phyloP scores from a whole-genome alignment of 1,140 invertebrate genomes.

The Proctacanthus coquilletti region DNA sequence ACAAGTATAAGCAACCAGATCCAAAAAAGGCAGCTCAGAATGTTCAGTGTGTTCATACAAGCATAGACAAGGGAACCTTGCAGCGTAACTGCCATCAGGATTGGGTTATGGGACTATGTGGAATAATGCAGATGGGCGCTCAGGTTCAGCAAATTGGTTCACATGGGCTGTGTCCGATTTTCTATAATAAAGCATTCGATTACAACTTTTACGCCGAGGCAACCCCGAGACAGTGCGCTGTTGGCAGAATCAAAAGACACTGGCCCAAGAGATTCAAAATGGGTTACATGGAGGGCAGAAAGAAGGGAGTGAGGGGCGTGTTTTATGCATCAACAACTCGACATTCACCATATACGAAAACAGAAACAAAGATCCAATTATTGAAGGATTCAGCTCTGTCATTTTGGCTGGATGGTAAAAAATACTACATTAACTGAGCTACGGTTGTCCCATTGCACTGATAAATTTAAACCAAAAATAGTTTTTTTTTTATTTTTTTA shows the following conservation, averaged over 20 bases:
- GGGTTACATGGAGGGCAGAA: not conserved
- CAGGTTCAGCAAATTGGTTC: constrained; percentile 19
- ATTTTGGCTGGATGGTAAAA: too few species aligned
- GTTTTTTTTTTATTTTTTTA: too few species aligned
- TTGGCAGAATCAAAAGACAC: not conserved
- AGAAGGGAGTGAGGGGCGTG: not conserved
- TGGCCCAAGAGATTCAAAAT: not conserved
- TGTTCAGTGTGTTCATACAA: constrained; percentile 27
- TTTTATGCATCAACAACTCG: not conserved
- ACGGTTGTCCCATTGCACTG: not conserved
- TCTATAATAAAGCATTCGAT: constrained; percentile 26
- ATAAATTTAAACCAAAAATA: too few species aligned
- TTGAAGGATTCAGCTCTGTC: too few species aligned
- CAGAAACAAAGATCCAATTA: too few species aligned
- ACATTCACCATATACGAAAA: not conserved
- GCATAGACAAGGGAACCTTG: constrained; percentile 22
- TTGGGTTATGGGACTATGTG: constrained; percentile 22
- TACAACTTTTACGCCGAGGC: constrained; percentile 25
- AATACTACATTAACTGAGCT: not conserved
- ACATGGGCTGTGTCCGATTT: constrained; percentile 25
- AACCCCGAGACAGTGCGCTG: too few species aligned
- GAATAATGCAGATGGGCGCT: constrained; percentile 19
- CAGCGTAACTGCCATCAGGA: constrained; percentile 24
- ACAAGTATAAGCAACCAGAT: constrained; percentile 14
- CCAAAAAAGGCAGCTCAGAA: constrained; percentile 18